Conservation (phyloP, 2,797 vertebrate species). For the Artibeus lituratus region DNA sequence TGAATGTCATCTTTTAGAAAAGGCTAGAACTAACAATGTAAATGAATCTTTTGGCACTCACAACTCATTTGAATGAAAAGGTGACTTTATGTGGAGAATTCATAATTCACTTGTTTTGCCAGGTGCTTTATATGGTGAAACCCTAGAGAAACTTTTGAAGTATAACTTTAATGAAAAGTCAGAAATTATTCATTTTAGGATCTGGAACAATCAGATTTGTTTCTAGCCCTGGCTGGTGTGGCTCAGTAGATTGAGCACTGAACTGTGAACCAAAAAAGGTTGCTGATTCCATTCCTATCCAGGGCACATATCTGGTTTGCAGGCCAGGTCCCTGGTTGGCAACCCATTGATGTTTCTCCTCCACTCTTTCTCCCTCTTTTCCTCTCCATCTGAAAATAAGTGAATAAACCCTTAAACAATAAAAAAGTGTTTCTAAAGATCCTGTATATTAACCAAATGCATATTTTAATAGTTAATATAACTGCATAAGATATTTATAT, state of each 20-base stretch:
- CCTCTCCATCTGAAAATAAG: too few relatives aligned
- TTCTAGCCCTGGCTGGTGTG: too few relatives aligned
- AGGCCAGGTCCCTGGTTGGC: too few relatives aligned
- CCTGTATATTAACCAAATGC: neutral
- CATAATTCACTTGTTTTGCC: neutral
- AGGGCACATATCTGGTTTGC: too few relatives aligned
- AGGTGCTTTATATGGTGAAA: neutral
- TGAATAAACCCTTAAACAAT: too few relatives aligned
- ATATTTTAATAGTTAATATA: neutral
- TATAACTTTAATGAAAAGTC: neutral
- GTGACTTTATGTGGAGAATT: conserved; percentile 18
- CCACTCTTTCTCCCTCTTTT: too few relatives aligned
- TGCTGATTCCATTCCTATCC: too few relatives aligned
- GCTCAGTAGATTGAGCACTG: too few relatives aligned
- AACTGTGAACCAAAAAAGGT: too few relatives aligned
- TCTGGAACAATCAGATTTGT: neutral
- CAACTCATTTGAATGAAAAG: conserved; percentile 48
- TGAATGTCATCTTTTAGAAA: neutral
- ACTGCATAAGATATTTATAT: neutral
- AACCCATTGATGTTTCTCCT: too few relatives aligned
- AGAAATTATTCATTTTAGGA: neutral
- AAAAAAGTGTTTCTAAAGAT: neutral
- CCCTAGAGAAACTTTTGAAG: conserved; percentile 18
- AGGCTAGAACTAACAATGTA: neutral
- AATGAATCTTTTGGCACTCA: neutral